Conservation (phyloP, 2,113 vertebrate species). For the Chinchilla lanigera region DNA sequence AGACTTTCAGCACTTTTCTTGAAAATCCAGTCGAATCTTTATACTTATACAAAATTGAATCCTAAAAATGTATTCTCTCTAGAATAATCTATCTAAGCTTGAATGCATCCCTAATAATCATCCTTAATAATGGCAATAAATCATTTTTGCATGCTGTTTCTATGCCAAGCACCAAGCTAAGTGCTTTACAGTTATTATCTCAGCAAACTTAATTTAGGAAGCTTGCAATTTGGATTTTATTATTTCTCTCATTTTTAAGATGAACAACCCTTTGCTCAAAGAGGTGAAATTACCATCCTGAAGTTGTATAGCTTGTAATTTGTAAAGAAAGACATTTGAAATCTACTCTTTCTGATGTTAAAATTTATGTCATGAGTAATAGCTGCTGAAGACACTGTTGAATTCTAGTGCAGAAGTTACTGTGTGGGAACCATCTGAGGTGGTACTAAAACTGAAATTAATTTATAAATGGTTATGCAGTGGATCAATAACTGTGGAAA, state of each 20-base stretch:
- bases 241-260: background rate
- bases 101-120: slow-evolving; percentile 28
- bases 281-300: background rate
- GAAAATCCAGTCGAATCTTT: background rate
- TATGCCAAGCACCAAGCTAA: background rate
- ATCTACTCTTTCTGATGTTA: background rate
- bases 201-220: background rate
- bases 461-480: background rate
- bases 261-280: background rate
- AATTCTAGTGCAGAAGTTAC: background rate
- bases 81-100: slow-evolving; percentile 43
- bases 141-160: slow-evolving; percentile 3
- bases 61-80: background rate
- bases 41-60: background rate
- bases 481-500: background rate
- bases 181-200: background rate
- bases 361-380: background rate
- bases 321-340: background rate
- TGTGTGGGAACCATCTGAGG: background rate
- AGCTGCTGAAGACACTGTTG: background rate
- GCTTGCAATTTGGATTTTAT: background rate
- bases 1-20: background rate
- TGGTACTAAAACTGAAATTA: background rate
- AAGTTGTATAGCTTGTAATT: background rate
- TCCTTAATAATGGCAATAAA: slow-evolving; percentile 19